These are phyloP conservation scores for Phyllotreta striolata DNA, from an alignment of 2,888 invertebrate species.

Conservation along the genomic window DNA sequence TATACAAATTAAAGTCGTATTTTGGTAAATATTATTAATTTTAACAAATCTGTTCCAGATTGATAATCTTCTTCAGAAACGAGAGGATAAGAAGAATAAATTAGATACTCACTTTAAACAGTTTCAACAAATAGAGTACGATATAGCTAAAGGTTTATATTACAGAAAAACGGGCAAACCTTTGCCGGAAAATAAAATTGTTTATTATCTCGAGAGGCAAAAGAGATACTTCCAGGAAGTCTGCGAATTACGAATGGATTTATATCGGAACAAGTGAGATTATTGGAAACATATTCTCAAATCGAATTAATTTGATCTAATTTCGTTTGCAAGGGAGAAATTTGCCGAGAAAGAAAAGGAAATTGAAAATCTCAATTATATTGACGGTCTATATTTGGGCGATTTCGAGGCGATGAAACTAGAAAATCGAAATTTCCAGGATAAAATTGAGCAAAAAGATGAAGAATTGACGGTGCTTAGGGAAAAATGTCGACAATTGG, in stretches of 20 bases:
- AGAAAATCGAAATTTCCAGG: constrained; percentile 64
- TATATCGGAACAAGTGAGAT: neutral
- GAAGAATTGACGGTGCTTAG: constrained; percentile 63
- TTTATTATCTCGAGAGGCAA: neutral
- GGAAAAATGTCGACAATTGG: constrained; percentile 62
- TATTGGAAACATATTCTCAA: neutral
- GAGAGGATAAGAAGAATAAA: too few relatives aligned
- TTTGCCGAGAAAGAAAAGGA: constrained; percentile 52
- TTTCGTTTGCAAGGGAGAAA: constrained; percentile 25
- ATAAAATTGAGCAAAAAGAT: constrained; percentile 67
- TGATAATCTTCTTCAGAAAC: too few relatives aligned
- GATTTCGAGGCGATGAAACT: constrained; percentile 67
- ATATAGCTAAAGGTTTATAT: neutral
- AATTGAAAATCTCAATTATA: neutral
- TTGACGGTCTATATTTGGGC: constrained; percentile 62
- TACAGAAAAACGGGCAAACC: neutral
- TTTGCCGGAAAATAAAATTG: neutral
- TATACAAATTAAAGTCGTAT: too few relatives aligned
- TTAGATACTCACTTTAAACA: too few relatives aligned
- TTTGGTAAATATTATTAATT: too few relatives aligned
- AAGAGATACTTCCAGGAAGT: neutral
- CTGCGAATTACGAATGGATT: neutral
- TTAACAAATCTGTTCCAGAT: too few relatives aligned
- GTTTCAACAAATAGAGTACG: neutral
- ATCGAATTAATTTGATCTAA: neutral